Percentiles rank a stretch among this genome's conserved stretches.
Conservation (phyloP, 2,797 vertebrate species). For the Molossus alvarezi region DNA sequence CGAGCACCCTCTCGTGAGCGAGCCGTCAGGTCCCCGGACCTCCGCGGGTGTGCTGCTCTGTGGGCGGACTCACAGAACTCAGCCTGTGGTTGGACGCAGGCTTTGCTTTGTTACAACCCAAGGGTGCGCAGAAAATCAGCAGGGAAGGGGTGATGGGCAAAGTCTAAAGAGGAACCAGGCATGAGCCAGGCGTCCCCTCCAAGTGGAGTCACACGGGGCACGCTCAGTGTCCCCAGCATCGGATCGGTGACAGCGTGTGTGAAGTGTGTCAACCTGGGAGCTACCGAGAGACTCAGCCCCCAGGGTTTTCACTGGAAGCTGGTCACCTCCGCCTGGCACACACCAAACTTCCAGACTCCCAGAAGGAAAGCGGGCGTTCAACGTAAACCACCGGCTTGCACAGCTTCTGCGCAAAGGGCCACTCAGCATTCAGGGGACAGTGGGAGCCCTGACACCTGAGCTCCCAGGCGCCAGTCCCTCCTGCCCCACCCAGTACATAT, state of each 20-base stretch:
- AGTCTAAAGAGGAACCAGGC: not conserved
- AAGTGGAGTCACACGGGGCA: too few relatives aligned
- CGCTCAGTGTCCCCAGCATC: not conserved
- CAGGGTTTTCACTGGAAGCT: not conserved
- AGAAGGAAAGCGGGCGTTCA: not conserved
- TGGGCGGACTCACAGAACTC: not conserved
- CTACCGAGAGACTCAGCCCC: not conserved
- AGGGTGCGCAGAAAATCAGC: not conserved
- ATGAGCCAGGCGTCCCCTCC: not conserved
- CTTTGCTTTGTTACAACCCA: not conserved
- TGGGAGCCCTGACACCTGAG: too few relatives aligned
- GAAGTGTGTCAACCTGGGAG: not conserved
- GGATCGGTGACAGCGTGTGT: rapidly evolving
- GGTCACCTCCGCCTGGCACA: not conserved
- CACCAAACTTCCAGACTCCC: not conserved
- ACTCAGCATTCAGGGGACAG: not conserved
- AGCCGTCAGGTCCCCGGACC: not conserved
- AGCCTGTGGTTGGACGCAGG: rapidly evolving
- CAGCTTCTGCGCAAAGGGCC: not conserved
- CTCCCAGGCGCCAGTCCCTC: not conserved
- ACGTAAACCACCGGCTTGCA: not conserved
- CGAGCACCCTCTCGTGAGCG: too few relatives aligned
- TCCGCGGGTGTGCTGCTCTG: not conserved
- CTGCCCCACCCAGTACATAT: not conserved
- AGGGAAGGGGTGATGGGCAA: not conserved